Evolutionary conservation across 2,888 invertebrate species (phyloP).

Genomic region (Holacanthella duospinosa): DNA sequence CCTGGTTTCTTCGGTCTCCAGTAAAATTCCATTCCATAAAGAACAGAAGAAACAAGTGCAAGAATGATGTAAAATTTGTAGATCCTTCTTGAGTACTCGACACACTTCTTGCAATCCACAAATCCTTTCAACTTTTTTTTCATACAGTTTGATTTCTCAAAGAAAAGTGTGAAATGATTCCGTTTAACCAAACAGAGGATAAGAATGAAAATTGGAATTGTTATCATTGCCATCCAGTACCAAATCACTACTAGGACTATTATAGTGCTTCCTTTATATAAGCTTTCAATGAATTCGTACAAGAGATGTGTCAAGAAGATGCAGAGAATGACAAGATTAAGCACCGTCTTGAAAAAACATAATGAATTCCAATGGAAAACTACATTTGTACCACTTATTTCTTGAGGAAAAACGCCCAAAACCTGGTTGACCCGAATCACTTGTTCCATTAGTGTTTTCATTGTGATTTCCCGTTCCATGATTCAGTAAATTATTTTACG

Average conservation of each 20-base stretch:
- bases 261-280: conserved; percentile 11
- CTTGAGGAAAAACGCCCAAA: conserved; percentile 31
- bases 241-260: conserved; percentile 22
- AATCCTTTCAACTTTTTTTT: neutral
- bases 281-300: conserved; percentile 21
- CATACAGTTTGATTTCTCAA: neutral
- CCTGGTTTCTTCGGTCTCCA: neutral
- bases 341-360: conserved; percentile 18
- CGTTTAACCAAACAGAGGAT: neutral
- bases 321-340: conserved; percentile 21
- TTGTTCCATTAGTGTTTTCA: conserved; percentile 8
- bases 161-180: neutral
- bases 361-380: conserved; percentile 25
- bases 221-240: conserved; percentile 19
- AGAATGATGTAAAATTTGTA: neutral
- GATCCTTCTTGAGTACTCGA: neutral
- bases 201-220: conserved; percentile 15
- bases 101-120: neutral
- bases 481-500: neutral
- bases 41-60: neutral
- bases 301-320: conserved; percentile 19
- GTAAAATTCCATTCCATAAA: neutral
- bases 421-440: conserved; percentile 28
- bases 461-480: neutral
- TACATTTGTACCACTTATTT: conserved; percentile 22